Evolutionary conservation across 2,888 invertebrate species (phyloP), one percentile per base, ranked within the genome.

Genomic region (Orthosia gracilis): DNA sequence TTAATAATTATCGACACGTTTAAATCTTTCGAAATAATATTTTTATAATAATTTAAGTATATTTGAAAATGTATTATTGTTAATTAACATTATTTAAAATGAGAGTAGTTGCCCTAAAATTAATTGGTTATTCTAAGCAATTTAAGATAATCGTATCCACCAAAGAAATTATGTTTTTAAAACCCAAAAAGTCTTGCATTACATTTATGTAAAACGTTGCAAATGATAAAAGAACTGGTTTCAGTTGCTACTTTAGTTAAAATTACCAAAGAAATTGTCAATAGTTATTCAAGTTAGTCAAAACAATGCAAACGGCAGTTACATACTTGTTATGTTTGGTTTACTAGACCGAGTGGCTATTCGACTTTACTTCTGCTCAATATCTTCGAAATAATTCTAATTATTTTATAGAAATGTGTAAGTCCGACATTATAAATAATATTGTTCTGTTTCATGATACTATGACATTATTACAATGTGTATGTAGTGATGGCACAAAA

Each of bases 81-180:
- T 57, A 26, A 58, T 49, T 23, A 66, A 4, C 18, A 45, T 21
- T 57, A 23, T 50, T 54, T 49, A 52, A 26, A 73, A 59, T 26
- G 45, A 18, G 17, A 47, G 31, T 13, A 40, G 4, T 73, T 64
- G 21, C 54, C 54, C 58, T 71, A 55, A 54, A 50, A 64, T 73
- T 13, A 63, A 76, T 73, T 69, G 71, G 62, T 73, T 61, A 62
- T 71, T 26, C 55, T 73, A 65, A 65, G 59, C 45, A 57, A 31
- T 40, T 49, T 54, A 68, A 62, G 23, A 54, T 62, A n/a, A n/a
- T n/a, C n/a, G n/a, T n/a, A 61, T 62, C 61, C 45, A 82, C 86
- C 85, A 84, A 84, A 84, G 85, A 84, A 62, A 23, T 67, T 57
- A 64, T 12, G n/a, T 61, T 68, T 71, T 21, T 47, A 31, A 15